Percentiles rank a stretch among this genome's conserved stretches.
phyloP scores from a whole-genome alignment of 2,888 invertebrate genomes.

The Disparrhopalites patrizii region DNA sequence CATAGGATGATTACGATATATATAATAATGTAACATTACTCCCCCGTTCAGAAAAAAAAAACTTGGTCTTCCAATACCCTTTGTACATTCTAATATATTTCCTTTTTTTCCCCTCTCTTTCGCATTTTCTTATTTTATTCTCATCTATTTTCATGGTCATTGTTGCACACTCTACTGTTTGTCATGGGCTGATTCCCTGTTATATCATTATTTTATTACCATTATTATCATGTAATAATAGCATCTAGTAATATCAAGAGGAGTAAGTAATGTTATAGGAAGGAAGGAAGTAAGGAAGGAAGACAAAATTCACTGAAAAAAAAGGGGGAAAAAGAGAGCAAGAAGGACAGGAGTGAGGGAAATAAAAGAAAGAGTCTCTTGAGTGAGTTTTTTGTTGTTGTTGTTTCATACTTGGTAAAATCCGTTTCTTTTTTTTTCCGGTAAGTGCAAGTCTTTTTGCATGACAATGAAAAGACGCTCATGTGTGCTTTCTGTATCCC shows the following conservation, averaged over 20 bases:
- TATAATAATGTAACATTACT: too few relatives aligned
- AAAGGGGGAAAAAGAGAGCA: not conserved
- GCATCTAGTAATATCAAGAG: too few relatives aligned
- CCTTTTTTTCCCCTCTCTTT: not conserved
- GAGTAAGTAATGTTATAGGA: too few relatives aligned
- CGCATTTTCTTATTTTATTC: not conserved
- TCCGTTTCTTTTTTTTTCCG: slow-evolving; percentile 5
- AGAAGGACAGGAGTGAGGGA: not conserved
- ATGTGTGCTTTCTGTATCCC: not conserved
- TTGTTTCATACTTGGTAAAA: slow-evolving; percentile 5
- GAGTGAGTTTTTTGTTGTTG: too few relatives aligned
- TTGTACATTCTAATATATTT: too few relatives aligned
- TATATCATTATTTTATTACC: slow-evolving; percentile 8
- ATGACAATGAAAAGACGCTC: not conserved
- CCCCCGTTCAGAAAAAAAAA: too few relatives aligned
- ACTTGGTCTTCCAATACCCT: too few relatives aligned
- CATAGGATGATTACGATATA: too few relatives aligned
- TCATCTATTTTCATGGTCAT: too few relatives aligned
- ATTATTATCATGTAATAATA: too few relatives aligned
- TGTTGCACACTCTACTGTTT: slow-evolving; percentile 2
- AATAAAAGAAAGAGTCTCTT: not conserved
- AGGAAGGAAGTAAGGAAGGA: too few relatives aligned
- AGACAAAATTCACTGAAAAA: too few relatives aligned
- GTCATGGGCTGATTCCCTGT: slow-evolving; percentile 8
- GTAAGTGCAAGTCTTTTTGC: not conserved